Evolutionary conservation across 2,888 invertebrate genomes (phyloP), one percentile per base, ranked within the genome.

Genomic region (Pherbina coryleti): DNA sequence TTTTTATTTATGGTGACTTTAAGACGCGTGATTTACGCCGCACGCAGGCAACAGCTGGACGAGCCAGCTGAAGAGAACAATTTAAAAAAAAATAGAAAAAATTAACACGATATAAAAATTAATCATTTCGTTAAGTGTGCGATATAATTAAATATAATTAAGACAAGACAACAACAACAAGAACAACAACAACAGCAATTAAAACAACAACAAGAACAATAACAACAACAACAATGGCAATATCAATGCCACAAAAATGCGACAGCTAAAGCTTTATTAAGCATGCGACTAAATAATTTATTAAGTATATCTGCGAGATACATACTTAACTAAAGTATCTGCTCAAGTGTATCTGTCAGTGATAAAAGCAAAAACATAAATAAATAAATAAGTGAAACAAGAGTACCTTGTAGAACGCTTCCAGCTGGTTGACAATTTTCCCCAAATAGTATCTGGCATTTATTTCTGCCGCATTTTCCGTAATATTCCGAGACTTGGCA

Each of bases 191-290:
- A 44, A 67, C 44, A 67, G 28, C 69, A 69, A 69, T n/a, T n/a
- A n/a, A 2, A 66, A 67, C 9, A 37, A 67, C 22, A 28, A 60
- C 49, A 69, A 7, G 9, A 44, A 69, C n/a, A 74, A 66, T 31
- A 69, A 44, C 67, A 44, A 67, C 44, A 67, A 67, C 69, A 70
- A 53, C 49, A 53, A 67, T 19, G 44, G 44, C 44, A 11, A 64
- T 17, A 64, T 5, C n/a, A n/a, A 55, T 31, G 75, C 67, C 75
- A 66, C 75, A 75, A 67, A 53, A 37, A 75, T 75, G 75, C 75
- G 75, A 75, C 66, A 67, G 53, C 17, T 53, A 51, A 34, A 74
- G 74, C 74, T 66, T 73, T n/a, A 62, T 31, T 44, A 51, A 64
- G 25, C 64, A 25, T 74, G 11, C 64, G 25, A 31, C 17, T 60